Base-by-base conservation (phyloP, 2,797 vertebrate genomes). In the Mallotus villosus region DNA sequence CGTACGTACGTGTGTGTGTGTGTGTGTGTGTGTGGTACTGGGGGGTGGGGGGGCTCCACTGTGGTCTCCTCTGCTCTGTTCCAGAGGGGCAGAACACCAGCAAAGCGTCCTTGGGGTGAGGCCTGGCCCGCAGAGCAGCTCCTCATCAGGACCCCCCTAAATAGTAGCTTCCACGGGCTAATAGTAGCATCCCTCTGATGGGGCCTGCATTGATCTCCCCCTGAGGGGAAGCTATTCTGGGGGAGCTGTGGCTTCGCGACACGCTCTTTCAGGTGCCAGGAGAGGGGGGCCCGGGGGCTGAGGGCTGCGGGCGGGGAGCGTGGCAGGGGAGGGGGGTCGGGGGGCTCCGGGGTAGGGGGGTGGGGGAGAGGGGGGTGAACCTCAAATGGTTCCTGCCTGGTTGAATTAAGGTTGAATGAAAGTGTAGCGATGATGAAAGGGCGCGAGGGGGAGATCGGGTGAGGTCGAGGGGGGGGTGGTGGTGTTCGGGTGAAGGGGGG, bases 81-180 rank as follows among this genome's bases (percentile, higher is more conserved):
- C 22, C 63, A 68, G 25, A 58, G 32, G 32, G 21, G 60, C 32
- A 27, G 70, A 68, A 71, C 65, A 68, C 74, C 65, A 41, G 60
- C 49, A 34, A 53, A 53, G 69, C 70, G 71, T 57, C 78, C 78
- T 78, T 76, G 82, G 79, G 82, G 79, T 82, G 78, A 72, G 8
- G 72, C 79, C 77, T 81, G 74, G 78, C 79, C 84, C 82, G 82
- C 84, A 84, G 81, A 69, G 81, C 70, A 81, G 78, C 81, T 73
- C 67, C 78, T 81, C 75, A 70, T 80, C 74, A 68, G 74, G 77
- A 76, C 66, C 71, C 66, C 71, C 77, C 75, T 79, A 85, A 85
- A 87, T 85, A 83, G 80, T 74, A 82, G 72, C 74, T 74, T 82
- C 6, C 60, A 73, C 75, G 62, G 70, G 76, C 76, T 80, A 83